phyloP scores from a whole-genome alignment of 2,888 invertebrate genomes.

The Lithophane leautieri region DNA sequence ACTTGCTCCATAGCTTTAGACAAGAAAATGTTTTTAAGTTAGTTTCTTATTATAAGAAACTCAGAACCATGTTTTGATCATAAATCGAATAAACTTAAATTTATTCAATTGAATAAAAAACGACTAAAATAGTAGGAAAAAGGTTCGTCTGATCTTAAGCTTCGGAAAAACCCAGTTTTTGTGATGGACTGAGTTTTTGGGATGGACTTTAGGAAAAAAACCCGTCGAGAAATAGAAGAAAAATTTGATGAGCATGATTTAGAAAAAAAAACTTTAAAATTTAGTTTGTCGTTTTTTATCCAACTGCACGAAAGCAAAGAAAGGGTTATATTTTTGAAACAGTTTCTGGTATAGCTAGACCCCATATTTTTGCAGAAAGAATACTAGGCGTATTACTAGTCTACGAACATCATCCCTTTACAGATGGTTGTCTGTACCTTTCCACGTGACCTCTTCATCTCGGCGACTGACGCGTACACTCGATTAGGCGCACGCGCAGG shows the following conservation, averaged over 20 bases:
- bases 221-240: neutral
- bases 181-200: neutral
- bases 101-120: too few species aligned
- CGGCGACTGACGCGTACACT: constrained; percentile 98
- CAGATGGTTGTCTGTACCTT: constrained; percentile 84
- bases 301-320: neutral
- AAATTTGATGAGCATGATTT: neutral
- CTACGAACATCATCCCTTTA: neutral
- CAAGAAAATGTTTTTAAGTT: neutral
- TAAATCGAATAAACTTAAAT: too few species aligned
- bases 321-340: neutral
- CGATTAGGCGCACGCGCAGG: constrained; percentile 92
- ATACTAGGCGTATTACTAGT: neutral
- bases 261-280: neutral
- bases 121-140: too few species aligned
- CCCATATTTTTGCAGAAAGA: neutral
- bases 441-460: constrained; percentile 97
- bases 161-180: too few species aligned
- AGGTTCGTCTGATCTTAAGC: too few species aligned
- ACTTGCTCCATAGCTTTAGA: constrained; percentile 87
- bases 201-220: neutral
- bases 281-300: neutral
- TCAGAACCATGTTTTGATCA: too few species aligned
- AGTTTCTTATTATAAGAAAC: too few species aligned
- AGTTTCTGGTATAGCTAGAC: neutral